Evolutionary conservation across 2,113 vertebrate species (phyloP).

Genomic region (Pleuronectes platessa): DNA sequence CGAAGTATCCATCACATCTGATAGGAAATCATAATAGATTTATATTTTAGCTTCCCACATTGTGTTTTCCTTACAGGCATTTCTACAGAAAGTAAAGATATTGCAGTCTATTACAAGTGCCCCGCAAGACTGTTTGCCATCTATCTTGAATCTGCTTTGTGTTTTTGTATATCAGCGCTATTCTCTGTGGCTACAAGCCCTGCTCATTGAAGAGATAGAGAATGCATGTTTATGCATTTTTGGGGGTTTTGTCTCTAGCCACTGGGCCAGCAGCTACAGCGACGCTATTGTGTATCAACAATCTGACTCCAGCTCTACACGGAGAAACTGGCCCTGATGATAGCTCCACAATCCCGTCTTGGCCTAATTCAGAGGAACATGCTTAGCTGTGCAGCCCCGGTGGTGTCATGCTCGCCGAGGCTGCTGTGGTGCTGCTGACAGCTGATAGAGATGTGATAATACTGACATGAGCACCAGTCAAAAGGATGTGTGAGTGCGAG

Average conservation of each 20-base stretch:
- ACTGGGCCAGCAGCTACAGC: too few relatives aligned
- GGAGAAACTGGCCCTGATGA: slow-evolving; percentile 17
- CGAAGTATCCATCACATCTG: not conserved
- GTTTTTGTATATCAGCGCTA: slow-evolving; percentile 1
- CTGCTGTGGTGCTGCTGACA: not conserved
- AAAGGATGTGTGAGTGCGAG: not conserved
- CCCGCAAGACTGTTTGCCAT: not conserved
- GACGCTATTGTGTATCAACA: slow-evolving; percentile 5
- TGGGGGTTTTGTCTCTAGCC: not conserved
- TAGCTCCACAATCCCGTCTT: slow-evolving; percentile 30
- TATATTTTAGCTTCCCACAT: not conserved
- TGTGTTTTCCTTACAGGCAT: not conserved
- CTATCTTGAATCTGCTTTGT: slow-evolving; percentile 18
- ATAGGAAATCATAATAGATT: not conserved
- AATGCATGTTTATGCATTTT: not conserved
- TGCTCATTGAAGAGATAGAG: not conserved
- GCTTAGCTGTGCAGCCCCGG: not conserved
- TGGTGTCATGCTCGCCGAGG: not conserved
- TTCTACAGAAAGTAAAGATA: not conserved
- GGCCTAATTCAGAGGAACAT: slow-evolving; percentile 22
- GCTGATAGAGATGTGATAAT: slow-evolving; percentile 13
- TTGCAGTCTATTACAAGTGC: not conserved
- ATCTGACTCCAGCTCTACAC: slow-evolving; percentile 9
- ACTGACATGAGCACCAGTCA: not conserved
- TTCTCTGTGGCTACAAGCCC: not conserved